These are phyloP conservation scores for Neodiprion fabricii DNA, from an alignment of 1,140 invertebrate species.

Conservation along the genomic window DNA sequence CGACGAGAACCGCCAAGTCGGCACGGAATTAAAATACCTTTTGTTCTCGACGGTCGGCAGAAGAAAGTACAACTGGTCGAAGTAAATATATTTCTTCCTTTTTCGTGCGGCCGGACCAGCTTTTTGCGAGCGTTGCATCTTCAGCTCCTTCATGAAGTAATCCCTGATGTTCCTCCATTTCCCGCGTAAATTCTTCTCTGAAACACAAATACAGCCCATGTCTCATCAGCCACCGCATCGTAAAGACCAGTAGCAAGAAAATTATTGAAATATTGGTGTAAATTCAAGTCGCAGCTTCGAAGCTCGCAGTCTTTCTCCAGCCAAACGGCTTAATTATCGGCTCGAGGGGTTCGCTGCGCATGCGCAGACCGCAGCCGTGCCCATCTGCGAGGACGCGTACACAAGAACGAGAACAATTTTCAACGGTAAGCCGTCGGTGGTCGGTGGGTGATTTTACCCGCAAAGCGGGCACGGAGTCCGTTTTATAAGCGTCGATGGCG, in stretches of 20 bases:
- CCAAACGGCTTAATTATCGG: too few relatives aligned
- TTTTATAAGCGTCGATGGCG: not conserved
- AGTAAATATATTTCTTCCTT: slow-evolving; percentile 52
- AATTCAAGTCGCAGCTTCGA: not conserved
- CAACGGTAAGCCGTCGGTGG: too few relatives aligned
- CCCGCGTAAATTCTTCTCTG: slow-evolving; percentile 49
- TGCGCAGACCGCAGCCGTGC: not conserved
- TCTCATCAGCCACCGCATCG: not conserved
- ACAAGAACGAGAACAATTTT: too few relatives aligned
- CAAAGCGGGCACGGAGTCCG: not conserved
- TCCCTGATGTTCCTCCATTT: slow-evolving; percentile 57
- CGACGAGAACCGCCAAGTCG: not conserved
- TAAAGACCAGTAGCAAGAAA: not conserved
- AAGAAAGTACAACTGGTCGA: slow-evolving; percentile 49
- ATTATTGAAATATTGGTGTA: not conserved
- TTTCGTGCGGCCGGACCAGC: slow-evolving; percentile 35
- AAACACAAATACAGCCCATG: slow-evolving; percentile 27
- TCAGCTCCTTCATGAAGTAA: slow-evolving; percentile 56
- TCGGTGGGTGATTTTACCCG: not conserved
- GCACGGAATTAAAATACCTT: slow-evolving; percentile 31
- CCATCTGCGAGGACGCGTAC: not conserved
- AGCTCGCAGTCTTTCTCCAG: too few relatives aligned
- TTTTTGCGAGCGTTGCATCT: slow-evolving; percentile 39
- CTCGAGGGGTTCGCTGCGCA: not conserved
- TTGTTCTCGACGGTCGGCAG: slow-evolving; percentile 50